Evolutionary conservation across 2,888 invertebrate species (phyloP).

Genomic region (Agrilus biguttatus): DNA sequence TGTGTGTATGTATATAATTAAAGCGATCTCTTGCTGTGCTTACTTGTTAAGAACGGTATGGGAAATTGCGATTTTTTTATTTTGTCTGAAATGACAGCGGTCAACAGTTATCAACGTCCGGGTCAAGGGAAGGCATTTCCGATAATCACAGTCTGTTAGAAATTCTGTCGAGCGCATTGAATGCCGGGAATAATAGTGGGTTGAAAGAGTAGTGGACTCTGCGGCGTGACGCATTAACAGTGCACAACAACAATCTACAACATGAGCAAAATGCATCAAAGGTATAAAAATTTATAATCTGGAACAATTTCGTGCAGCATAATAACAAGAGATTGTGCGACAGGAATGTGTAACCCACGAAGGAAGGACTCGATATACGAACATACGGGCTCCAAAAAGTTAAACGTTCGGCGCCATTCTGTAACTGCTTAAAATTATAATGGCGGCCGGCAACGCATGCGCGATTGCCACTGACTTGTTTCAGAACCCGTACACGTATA

Average conservation of each 20-base stretch:
- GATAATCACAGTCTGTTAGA: conserved; percentile 37
- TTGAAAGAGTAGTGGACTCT: conserved; percentile 26
- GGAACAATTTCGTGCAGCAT: conserved; percentile 26
- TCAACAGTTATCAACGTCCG: conserved; percentile 6
- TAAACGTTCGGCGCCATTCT: not conserved
- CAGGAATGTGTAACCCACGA: conserved; percentile 18
- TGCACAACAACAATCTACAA: conserved; percentile 30
- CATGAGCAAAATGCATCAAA: conserved; percentile 28
- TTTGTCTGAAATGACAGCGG: no score
- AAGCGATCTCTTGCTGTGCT: no score
- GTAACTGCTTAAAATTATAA: conserved; percentile 6
- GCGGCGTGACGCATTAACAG: conserved; percentile 30
- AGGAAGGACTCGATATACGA: conserved; percentile 11
- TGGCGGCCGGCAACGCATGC: conserved; percentile 2
- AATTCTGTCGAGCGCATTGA: conserved; percentile 23
- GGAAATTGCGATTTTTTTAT: no score
- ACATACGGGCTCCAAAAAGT: not conserved
- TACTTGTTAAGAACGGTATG: no score
- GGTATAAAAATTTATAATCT: conserved; percentile 27
- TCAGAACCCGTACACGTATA: not conserved
- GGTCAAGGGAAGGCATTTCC: conserved; percentile 34
- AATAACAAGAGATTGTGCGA: conserved; percentile 27
- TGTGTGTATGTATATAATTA: no score
- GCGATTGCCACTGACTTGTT: not conserved
- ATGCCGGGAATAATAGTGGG: conserved; percentile 18